These are phyloP conservation scores for Plagiodera versicolora DNA, from an alignment of 2,888 invertebrate genomes.

Conservation along the genomic window DNA sequence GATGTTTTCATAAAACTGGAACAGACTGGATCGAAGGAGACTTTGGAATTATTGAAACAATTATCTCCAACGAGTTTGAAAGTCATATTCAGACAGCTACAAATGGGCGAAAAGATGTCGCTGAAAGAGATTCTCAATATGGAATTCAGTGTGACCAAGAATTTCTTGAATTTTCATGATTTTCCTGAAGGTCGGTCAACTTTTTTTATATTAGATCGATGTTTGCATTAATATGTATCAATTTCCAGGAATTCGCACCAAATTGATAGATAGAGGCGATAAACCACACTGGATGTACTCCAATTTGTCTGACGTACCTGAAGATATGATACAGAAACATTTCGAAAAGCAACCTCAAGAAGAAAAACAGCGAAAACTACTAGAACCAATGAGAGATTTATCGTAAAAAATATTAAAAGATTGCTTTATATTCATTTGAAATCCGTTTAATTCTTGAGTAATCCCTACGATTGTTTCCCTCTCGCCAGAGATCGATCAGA, in stretches of 20 bases:
- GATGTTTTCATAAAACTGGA: conserved; percentile 75
- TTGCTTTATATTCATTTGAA: too few relatives aligned
- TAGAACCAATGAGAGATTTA: conserved; percentile 8
- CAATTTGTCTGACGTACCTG: conserved; percentile 72
- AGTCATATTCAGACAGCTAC: conserved; percentile 77
- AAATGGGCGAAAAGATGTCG: conserved; percentile 71
- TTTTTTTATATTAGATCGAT: background rate
- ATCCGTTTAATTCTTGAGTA: too few relatives aligned
- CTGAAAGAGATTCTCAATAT: conserved; percentile 83
- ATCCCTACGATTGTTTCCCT: background rate
- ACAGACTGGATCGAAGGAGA: conserved; percentile 73
- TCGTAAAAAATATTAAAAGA: too few relatives aligned
- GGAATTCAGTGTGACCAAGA: conserved; percentile 81
- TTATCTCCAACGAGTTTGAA: conserved; percentile 94
- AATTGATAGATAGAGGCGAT: conserved; percentile 91
- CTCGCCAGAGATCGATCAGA: background rate
- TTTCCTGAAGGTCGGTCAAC: conserved; percentile 75
- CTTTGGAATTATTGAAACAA: conserved; percentile 69
- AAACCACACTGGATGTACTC: conserved; percentile 87
- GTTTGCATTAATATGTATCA: too few relatives aligned
- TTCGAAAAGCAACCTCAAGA: conserved; percentile 68
- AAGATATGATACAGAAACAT: conserved; percentile 73
- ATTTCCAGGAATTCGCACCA: conserved; percentile 77
- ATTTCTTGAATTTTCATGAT: conserved; percentile 69
- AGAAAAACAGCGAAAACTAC: conserved; percentile 1